Evolutionary conservation across 2,113 vertebrate species (phyloP).

Genomic region (Bubo bubo): DNA sequence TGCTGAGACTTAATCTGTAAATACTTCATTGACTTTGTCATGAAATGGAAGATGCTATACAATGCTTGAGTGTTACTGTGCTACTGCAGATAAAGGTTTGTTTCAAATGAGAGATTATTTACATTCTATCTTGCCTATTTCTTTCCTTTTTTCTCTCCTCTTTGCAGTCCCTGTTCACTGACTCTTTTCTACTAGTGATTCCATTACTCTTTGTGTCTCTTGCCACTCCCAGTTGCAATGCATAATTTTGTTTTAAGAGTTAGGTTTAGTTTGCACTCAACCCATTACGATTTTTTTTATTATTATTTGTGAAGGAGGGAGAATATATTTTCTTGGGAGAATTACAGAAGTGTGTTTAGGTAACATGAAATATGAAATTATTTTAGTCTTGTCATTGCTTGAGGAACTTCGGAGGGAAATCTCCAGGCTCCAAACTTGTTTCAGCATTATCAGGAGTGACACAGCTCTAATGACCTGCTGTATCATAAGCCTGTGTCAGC

Average conservation of each 20-base stretch:
- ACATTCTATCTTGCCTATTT: neutral
- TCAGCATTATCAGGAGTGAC: neutral
- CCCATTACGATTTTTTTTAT: neutral
- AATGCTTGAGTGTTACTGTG: neutral
- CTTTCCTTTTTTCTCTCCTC: neutral
- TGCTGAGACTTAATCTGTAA: neutral
- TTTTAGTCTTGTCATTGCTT: neutral
- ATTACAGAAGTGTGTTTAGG: neutral
- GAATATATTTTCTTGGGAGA: neutral
- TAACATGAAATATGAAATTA: neutral
- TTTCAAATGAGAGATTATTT: neutral
- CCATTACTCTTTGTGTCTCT: neutral
- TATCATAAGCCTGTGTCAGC: neutral
- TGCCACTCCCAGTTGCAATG: neutral
- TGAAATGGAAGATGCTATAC: neutral
- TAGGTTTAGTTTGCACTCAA: neutral
- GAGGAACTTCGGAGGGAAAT: neutral
- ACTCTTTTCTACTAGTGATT: rapidly evolving
- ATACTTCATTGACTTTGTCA: neutral
- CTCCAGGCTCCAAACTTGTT: neutral
- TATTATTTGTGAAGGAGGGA: neutral
- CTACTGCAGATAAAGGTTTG: neutral
- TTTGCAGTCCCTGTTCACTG: neutral
- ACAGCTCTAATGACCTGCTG: no score
- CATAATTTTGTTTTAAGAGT: neutral